Evolutionary conservation across 2,797 vertebrate species (phyloP).

Genomic region (Phataginus tetradactyla): DNA sequence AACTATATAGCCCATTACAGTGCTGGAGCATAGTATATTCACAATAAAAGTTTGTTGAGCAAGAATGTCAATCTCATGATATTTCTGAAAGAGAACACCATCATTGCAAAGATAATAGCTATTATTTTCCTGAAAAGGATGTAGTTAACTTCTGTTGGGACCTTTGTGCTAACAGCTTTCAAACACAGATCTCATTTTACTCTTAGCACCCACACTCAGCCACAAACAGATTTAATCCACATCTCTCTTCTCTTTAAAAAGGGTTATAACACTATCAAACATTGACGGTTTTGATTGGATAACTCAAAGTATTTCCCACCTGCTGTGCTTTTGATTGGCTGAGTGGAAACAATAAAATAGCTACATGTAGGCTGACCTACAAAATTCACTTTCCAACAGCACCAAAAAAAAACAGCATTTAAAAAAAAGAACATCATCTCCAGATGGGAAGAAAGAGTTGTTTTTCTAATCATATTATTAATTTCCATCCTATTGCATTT

Average conservation of each 20-base stretch:
- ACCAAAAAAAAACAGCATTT: constrained; percentile 24
- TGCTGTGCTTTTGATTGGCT: constrained; percentile 62
- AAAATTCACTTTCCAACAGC: constrained; percentile 62
- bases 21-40: constrained; percentile 44
- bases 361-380: constrained; percentile 53
- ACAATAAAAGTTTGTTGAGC: constrained; percentile 67
- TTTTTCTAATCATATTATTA: constrained; percentile 28
- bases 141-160: constrained; percentile 59
- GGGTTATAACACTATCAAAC: constrained; percentile 59
- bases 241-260: constrained; percentile 62
- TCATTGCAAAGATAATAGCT: constrained; percentile 66
- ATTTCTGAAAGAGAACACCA: constrained; percentile 58
- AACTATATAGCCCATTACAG: constrained; percentile 42
- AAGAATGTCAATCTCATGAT: constrained; percentile 58
- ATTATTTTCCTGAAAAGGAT: constrained; percentile 71
- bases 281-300: constrained; percentile 68
- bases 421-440: constrained; percentile 22
- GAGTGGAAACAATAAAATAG: constrained; percentile 57
- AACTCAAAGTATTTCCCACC: constrained; percentile 66
- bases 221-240: constrained; percentile 55
- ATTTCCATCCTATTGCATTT: constrained; percentile 44
- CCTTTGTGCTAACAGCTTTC: constrained; percentile 61
- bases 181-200: constrained; percentile 58
- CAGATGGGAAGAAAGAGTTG: background rate
- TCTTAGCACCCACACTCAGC: constrained; percentile 51